These are phyloP conservation scores for Apus apus DNA, from an alignment of 2,113 vertebrate species.

Conservation along the genomic window DNA sequence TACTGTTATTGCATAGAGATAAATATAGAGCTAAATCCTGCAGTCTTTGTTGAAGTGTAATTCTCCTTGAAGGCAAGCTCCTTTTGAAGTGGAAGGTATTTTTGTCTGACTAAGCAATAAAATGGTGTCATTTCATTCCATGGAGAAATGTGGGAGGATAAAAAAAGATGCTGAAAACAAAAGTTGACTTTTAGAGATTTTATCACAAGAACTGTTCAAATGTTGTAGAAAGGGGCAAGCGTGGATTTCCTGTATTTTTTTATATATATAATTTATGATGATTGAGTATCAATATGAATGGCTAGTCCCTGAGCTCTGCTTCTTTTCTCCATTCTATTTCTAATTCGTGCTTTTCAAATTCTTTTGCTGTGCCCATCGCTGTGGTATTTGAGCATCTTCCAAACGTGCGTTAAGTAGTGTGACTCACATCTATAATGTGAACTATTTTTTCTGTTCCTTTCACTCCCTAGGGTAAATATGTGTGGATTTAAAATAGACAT, in stretches of 20 bases:
- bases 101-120: constrained; percentile 63
- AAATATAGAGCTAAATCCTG: constrained; percentile 46
- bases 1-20: neutral
- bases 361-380: constrained; percentile 10
- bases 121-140: constrained; percentile 44
- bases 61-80: constrained; percentile 59
- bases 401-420: constrained; percentile 63
- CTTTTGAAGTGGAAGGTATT: constrained; percentile 63
- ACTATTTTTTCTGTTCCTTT: constrained; percentile 58
- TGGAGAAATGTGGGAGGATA: constrained; percentile 9
- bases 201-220: neutral
- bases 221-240: neutral
- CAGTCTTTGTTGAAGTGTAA: constrained; percentile 45
- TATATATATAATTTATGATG: neutral
- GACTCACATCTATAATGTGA: constrained; percentile 62
- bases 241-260: neutral
- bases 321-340: constrained; percentile 24
- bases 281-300: constrained; percentile 45
- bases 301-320: constrained; percentile 3
- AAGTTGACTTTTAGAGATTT: constrained; percentile 4
- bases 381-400: constrained; percentile 56
- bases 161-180: constrained; percentile 33
- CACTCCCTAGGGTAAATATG: constrained; percentile 56
- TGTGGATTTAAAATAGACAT: constrained; percentile 59
- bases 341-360: constrained; percentile 32